Evolutionary conservation across 2,888 invertebrate genomes (phyloP).

Genomic region (Fragum sueziense): DNA sequence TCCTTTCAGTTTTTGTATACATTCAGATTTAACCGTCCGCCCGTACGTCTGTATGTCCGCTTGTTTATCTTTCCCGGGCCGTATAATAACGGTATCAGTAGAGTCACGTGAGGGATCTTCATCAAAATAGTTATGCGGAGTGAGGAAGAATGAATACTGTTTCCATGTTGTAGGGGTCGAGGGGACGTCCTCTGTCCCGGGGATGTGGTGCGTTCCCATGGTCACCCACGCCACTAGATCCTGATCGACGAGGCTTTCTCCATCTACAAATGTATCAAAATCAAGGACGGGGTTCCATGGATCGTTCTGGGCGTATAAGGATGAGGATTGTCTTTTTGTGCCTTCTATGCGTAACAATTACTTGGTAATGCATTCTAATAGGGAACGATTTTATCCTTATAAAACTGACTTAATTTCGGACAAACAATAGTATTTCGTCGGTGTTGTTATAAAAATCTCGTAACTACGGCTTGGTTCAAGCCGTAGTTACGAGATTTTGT

Average conservation of each 20-base stretch:
- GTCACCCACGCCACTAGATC: slow-evolving; percentile 77
- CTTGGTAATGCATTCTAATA: too few relatives aligned
- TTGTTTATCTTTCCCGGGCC: slow-evolving; percentile 23
- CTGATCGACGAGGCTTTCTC: slow-evolving; percentile 68
- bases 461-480: too few relatives aligned
- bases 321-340: slow-evolving; percentile 63
- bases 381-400: too few relatives aligned
- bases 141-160: slow-evolving; percentile 68
- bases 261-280: slow-evolving; percentile 67
- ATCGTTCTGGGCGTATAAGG: slow-evolving; percentile 68
- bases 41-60: slow-evolving; percentile 34
- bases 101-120: slow-evolving; percentile 61
- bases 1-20: slow-evolving; percentile 37
- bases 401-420: too few relatives aligned
- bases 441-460: too few relatives aligned
- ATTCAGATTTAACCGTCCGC: slow-evolving; percentile 34
- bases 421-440: too few relatives aligned
- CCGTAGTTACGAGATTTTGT: too few relatives aligned
- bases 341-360: slow-evolving; percentile 73
- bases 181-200: slow-evolving; percentile 77
- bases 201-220: slow-evolving; percentile 73
- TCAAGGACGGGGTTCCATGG: slow-evolving; percentile 68
- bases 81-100: slow-evolving; percentile 55
- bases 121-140: slow-evolving; percentile 77
- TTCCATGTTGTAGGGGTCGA: slow-evolving; percentile 70